Evolutionary conservation across 2,888 invertebrate species (phyloP).

Genomic region (Rutpela maculata): DNA sequence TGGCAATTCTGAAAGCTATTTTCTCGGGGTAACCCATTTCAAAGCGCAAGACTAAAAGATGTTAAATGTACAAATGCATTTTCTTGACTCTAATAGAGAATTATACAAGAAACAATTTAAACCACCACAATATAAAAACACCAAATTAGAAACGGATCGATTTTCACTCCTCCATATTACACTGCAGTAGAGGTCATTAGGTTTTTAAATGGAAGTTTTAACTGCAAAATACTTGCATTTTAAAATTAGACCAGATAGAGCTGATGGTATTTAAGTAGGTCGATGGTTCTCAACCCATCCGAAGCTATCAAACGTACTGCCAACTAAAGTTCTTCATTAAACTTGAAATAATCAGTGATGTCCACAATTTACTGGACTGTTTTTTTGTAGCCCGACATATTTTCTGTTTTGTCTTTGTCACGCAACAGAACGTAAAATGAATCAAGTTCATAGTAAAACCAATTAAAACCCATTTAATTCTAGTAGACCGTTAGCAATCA

Average conservation of each 20-base stretch:
- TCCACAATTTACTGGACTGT: too few relatives aligned
- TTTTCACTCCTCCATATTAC: not conserved
- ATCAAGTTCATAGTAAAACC: too few relatives aligned
- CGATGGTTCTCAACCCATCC: too few relatives aligned
- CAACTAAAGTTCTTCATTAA: too few relatives aligned
- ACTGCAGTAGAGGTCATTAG: not conserved
- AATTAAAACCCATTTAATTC: too few relatives aligned
- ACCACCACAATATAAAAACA: not conserved
- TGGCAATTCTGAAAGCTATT: slow-evolving; percentile 32
- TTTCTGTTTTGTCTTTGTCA: too few relatives aligned
- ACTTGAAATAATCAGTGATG: too few relatives aligned
- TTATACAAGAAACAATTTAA: slow-evolving; percentile 9
- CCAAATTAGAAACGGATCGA: slow-evolving; percentile 3
- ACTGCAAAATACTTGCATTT: not conserved
- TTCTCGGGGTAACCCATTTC: slow-evolving; percentile 7
- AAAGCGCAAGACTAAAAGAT: slow-evolving; percentile 5
- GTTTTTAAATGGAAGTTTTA: not conserved
- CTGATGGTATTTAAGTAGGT: not conserved
- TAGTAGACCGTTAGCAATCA: too few relatives aligned
- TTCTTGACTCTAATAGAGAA: slow-evolving; percentile 18
- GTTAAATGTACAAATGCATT: slow-evolving; percentile 30
- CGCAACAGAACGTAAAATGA: too few relatives aligned
- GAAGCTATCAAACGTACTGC: too few relatives aligned
- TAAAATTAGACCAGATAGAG: not conserved
- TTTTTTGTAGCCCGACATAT: too few relatives aligned